phyloP scores from a whole-genome alignment of 2,113 vertebrate species.

The Amia ocellicauda region DNA sequence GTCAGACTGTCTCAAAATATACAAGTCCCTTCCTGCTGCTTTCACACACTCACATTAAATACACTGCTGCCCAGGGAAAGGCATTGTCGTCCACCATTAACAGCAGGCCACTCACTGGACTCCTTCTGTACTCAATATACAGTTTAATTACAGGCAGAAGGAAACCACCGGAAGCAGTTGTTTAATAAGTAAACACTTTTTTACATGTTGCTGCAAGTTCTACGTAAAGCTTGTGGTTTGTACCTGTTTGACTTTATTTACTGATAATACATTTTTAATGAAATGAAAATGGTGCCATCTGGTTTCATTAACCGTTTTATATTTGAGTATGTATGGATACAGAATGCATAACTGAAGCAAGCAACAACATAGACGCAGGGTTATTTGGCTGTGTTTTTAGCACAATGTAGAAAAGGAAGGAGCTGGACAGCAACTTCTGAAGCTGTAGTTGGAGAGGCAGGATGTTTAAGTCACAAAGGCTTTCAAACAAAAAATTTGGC shows the following conservation, averaged over 20 bases:
- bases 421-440: conserved; percentile 31
- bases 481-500: conserved; percentile 68
- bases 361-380: conserved; percentile 58
- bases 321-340: conserved; percentile 32
- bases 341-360: conserved; percentile 57
- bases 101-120: conserved; percentile 31
- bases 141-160: conserved; percentile 42
- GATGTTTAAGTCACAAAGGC: conserved; percentile 40
- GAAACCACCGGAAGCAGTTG: conserved; percentile 37
- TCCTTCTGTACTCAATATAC: conserved; percentile 30
- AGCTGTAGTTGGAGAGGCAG: conserved; percentile 12
- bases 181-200: conserved; percentile 40
- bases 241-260: conserved; percentile 25
- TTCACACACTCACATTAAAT: neutral
- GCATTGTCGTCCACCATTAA: conserved; percentile 13
- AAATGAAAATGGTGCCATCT: conserved; percentile 30
- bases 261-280: conserved; percentile 28
- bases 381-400: conserved; percentile 60
- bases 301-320: conserved; percentile 34
- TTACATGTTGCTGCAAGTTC: conserved; percentile 40
- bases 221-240: conserved; percentile 28
- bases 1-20: neutral
- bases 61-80: conserved; percentile 16
- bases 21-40: neutral
- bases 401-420: conserved; percentile 31